Evolutionary conservation across 2,113 vertebrate genomes (phyloP).

Genomic region (Scartelaos histophorus): DNA sequence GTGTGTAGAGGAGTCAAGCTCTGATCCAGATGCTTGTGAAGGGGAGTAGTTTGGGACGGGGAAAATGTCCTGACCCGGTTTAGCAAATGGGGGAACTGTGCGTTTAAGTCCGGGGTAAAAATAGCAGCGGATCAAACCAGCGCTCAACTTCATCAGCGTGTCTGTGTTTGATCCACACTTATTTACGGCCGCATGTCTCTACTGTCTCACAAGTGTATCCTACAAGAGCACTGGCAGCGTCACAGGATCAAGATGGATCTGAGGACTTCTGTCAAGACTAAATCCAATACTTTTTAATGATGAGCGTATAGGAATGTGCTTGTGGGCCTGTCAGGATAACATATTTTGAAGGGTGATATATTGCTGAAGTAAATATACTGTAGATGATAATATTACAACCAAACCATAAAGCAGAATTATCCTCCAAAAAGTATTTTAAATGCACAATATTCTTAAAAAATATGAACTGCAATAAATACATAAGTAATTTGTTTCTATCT

Average conservation of each 20-base stretch:
- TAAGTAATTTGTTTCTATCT: no score
- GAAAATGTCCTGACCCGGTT: slow-evolving; percentile 1
- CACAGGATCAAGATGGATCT: not conserved
- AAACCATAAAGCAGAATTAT: no score
- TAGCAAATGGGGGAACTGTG: not conserved
- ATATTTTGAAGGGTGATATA: no score
- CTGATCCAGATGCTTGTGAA: not conserved
- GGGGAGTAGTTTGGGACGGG: not conserved
- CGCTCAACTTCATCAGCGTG: slow-evolving; percentile 1
- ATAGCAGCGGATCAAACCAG: not conserved
- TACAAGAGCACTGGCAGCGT: not conserved
- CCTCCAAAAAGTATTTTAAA: no score
- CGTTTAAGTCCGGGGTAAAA: not conserved
- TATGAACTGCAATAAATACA: no score
- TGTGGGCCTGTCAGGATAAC: not conserved
- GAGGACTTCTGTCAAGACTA: not conserved
- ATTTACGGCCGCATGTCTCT: not conserved
- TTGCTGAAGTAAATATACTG: no score
- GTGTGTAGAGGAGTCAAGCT: not conserved
- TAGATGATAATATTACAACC: no score
- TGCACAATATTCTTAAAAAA: no score
- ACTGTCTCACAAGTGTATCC: slow-evolving; percentile 1
- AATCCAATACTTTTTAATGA: not conserved
- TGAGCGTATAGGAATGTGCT: not conserved
- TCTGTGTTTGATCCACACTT: not conserved